Percentiles rank a stretch among this genome's conserved stretches.
These are phyloP conservation scores for Anguilla anguilla DNA, from an alignment of 2,797 vertebrate genomes.

Conservation along the genomic window DNA sequence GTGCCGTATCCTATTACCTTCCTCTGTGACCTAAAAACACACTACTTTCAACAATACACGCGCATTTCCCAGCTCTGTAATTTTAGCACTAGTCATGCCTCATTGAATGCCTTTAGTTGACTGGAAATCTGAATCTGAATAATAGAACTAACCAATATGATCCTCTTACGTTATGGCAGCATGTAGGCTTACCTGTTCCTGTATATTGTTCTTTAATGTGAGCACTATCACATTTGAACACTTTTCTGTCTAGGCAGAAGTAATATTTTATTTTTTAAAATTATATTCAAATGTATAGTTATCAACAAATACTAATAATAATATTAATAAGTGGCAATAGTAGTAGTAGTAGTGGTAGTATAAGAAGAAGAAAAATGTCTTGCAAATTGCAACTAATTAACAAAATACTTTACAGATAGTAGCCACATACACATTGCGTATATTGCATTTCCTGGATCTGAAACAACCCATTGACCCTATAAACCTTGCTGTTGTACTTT, in stretches of 20 bases:
- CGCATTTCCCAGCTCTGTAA: neutral
- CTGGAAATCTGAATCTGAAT: neutral
- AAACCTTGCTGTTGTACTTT: neutral
- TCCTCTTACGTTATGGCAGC: neutral
- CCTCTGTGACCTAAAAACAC: slow-evolving; percentile 8
- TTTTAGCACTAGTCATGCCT: slow-evolving; percentile 14
- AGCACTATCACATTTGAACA: neutral
- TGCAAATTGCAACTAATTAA: neutral
- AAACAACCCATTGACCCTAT: neutral
- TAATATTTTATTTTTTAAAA: neutral
- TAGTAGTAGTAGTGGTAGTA: neutral
- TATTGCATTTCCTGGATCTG: neutral
- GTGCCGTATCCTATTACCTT: slow-evolving; percentile 12
- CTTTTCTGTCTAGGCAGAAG: neutral
- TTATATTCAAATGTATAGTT: neutral
- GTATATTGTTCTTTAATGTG: neutral
- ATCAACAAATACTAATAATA: neutral
- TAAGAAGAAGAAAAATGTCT: neutral
- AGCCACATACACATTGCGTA: neutral
- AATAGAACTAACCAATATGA: neutral
- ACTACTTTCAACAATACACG: slow-evolving; percentile 3
- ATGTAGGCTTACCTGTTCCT: neutral
- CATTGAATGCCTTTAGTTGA: slow-evolving; percentile 1
- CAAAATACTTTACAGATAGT: neutral
- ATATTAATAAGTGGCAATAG: neutral